These are phyloP conservation scores for Physella acuta DNA, from an alignment of 1,140 invertebrate species.

Conservation along the genomic window DNA sequence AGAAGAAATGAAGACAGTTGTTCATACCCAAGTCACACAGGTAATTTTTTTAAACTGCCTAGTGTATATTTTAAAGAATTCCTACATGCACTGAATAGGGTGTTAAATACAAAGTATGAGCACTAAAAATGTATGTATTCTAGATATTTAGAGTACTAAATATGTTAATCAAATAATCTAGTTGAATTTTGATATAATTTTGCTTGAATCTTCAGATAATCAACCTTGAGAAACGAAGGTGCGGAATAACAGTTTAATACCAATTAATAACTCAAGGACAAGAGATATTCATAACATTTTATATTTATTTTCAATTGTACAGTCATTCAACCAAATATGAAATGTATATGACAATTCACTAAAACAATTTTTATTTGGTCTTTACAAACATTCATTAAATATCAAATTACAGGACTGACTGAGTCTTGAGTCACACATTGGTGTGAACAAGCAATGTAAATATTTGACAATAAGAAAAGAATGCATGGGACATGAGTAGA, in stretches of 20 bases:
- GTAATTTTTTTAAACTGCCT: background rate
- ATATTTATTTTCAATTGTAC: no score
- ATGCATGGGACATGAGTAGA: no score
- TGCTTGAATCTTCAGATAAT: slow-evolving; percentile 13
- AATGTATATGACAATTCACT: no score
- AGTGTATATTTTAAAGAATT: background rate
- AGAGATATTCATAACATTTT: no score
- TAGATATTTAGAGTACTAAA: background rate
- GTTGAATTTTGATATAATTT: background rate
- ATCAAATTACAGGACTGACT: no score
- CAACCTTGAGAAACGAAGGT: slow-evolving; percentile 16
- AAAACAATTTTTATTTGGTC: no score
- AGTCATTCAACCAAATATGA: no score
- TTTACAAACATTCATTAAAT: no score
- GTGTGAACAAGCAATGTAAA: no score
- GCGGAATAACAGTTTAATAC: background rate
- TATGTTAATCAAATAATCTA: background rate
- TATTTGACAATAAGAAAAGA: no score
- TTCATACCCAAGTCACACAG: slow-evolving; percentile 16
- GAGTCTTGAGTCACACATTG: no score
- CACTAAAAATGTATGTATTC: background rate
- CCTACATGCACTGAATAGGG: background rate
- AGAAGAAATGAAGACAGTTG: slow-evolving; percentile 22
- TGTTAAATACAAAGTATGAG: background rate
- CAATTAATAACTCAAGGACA: no score